Conservation (phyloP, 64 coral and sea anemone genomes). For the Porites australiensis region DNA sequence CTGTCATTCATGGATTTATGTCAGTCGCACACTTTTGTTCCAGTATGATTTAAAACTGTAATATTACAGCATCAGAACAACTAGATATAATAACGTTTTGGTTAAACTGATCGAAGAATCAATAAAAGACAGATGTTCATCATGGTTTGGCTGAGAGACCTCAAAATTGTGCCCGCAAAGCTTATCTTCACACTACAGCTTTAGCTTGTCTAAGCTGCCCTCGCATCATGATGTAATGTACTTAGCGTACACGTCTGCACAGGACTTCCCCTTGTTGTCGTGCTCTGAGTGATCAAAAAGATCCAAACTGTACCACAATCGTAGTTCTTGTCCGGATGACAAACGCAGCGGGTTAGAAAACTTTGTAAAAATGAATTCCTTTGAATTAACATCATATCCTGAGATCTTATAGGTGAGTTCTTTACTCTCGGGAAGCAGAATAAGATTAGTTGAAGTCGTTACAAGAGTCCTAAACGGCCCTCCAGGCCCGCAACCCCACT, state of each 20-base stretch:
- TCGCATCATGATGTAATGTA: too few species aligned
- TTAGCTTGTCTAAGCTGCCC: too few species aligned
- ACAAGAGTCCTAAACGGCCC: neutral
- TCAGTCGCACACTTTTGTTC: too few species aligned
- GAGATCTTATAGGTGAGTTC: neutral
- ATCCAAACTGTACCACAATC: constrained; percentile 52
- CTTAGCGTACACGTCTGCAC: neutral
- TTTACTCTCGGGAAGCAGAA: neutral
- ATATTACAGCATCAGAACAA: too few species aligned
- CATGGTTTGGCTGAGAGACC: too few species aligned
- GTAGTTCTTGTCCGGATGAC: constrained; percentile 12
- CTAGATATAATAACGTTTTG: too few species aligned
- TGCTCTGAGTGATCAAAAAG: neutral
- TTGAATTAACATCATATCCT: constrained; percentile 10
- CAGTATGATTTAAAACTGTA: too few species aligned
- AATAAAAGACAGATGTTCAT: too few species aligned
- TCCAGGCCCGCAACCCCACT: neutral
- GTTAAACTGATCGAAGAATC: too few species aligned
- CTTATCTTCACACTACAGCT: too few species aligned
- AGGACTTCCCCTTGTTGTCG: constrained; percentile 13
- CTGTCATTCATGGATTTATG: too few species aligned
- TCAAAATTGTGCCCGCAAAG: too few species aligned
- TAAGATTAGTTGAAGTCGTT: neutral
- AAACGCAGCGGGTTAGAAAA: constrained; percentile 22
- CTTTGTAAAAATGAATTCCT: constrained; percentile 15